Conservation (phyloP, 2,113 vertebrate genomes). For the Miniopterus natalensis region DNA sequence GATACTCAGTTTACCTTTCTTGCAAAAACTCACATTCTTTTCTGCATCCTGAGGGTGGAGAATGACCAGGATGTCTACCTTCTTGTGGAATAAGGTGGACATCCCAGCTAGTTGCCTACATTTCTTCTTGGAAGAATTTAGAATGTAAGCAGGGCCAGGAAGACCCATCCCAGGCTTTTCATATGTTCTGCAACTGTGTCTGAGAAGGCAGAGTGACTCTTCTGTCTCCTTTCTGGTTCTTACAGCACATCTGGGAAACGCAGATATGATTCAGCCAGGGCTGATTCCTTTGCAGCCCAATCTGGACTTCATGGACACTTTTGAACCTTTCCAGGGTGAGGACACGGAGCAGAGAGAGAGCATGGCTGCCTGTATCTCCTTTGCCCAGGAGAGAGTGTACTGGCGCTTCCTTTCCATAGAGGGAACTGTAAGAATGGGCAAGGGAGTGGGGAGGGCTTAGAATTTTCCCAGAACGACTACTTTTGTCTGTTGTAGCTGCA, state of each 20-base stretch:
- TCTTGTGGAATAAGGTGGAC: background rate
- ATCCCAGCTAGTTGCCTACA: background rate
- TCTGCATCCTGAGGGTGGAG: background rate
- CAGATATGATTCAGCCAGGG: constrained; percentile 99
- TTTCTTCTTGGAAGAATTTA: background rate
- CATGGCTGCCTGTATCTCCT: fast-evolving
- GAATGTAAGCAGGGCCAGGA: background rate
- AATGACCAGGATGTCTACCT: background rate
- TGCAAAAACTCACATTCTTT: background rate
- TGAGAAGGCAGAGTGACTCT: background rate
- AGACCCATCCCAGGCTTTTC: background rate
- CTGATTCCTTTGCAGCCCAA: constrained; percentile 98
- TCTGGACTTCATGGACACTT: constrained; percentile 98
- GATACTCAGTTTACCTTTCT: background rate
- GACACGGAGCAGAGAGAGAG: background rate
- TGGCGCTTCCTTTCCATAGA: background rate
- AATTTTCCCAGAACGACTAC: background rate
- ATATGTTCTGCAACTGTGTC: background rate
- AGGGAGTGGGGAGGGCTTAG: background rate
- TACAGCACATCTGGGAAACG: constrained; percentile 96
- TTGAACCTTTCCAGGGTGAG: constrained; percentile 97
- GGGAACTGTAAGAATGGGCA: background rate
- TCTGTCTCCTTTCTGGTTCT: constrained; percentile 67
- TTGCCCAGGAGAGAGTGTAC: background rate
- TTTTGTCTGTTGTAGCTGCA: background rate